phyloP scores from a whole-genome alignment of 2,113 vertebrate species.

The Salvelinus namaycush region DNA sequence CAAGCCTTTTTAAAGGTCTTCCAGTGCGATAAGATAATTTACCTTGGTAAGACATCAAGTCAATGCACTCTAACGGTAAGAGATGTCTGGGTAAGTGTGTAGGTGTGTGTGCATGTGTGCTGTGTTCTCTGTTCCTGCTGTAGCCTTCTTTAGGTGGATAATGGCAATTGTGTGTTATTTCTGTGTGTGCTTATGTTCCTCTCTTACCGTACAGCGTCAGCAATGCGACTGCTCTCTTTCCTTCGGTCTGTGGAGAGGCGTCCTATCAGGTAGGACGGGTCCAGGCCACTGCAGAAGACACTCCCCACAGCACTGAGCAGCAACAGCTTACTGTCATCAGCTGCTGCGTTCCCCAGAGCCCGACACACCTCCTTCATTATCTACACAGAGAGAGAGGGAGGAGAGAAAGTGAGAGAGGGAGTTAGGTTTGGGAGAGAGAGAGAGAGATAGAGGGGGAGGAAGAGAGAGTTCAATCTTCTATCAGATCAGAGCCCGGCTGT shows the following conservation, averaged over 20 bases:
- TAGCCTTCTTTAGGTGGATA: too few relatives aligned
- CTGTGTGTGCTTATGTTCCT: not conserved
- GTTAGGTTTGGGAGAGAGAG: not conserved
- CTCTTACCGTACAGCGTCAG: conserved; percentile 91
- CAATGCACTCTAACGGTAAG: too few relatives aligned
- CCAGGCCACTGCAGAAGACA: conserved; percentile 95
- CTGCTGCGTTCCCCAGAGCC: conserved; percentile 89
- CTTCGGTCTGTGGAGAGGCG: conserved; percentile 92
- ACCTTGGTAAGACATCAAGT: too few relatives aligned
- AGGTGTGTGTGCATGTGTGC: not conserved
- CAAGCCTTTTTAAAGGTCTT: too few relatives aligned
- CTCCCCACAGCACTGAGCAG: conserved; percentile 94
- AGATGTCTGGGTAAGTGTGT: not conserved
- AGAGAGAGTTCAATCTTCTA: too few relatives aligned
- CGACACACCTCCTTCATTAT: conserved; percentile 97
- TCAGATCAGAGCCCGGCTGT: too few relatives aligned
- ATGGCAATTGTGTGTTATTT: not conserved
- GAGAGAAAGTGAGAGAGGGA: not conserved
- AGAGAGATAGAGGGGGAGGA: not conserved
- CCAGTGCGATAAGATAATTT: not conserved
- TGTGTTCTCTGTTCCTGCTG: too few relatives aligned
- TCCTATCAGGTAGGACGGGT: conserved; percentile 94
- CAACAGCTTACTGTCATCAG: conserved; percentile 93
- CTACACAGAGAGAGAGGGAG: conserved; percentile 67
- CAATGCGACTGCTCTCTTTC: conserved; percentile 95